phyloP scores from a whole-genome alignment of 1,140 invertebrate species.

The Drosophila fuyamai region DNA sequence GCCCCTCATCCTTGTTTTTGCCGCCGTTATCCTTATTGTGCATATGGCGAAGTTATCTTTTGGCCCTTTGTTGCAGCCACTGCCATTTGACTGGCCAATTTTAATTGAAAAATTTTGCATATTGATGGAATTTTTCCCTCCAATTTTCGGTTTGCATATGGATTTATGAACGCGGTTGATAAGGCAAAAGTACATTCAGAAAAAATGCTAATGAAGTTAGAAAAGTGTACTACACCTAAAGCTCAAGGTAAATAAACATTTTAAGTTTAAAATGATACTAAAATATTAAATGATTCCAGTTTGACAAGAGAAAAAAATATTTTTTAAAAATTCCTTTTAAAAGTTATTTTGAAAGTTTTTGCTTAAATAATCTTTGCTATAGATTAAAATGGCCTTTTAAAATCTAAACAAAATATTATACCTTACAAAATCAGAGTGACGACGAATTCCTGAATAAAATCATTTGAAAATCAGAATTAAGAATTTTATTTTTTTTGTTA shows the following conservation, averaged over 20 bases:
- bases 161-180: conserved; percentile 53
- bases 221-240: too few relatives aligned
- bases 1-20: conserved; percentile 3
- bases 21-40: conserved; percentile 55
- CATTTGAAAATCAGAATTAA: too few relatives aligned
- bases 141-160: conserved; percentile 36
- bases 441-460: background rate
- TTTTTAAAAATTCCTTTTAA: too few relatives aligned
- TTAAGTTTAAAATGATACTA: too few relatives aligned
- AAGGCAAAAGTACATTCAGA: conserved; percentile 7
- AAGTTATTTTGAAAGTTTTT: too few relatives aligned
- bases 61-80: conserved; percentile 54
- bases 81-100: conserved; percentile 72
- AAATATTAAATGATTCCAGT: too few relatives aligned
- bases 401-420: background rate
- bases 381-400: too few relatives aligned
- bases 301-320: too few relatives aligned
- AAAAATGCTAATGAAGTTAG: background rate
- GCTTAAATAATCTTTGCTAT: too few relatives aligned
- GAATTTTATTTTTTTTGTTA: too few relatives aligned
- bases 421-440: background rate
- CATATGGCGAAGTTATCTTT: conserved; percentile 75
- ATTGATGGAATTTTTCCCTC: conserved; percentile 76
- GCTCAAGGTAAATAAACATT: too few relatives aligned
- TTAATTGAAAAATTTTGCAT: conserved; percentile 83